Percentiles rank a stretch among this genome's conserved stretches.
phyloP scores from a whole-genome alignment of 2,113 vertebrate genomes.

The Megaceryle torquata region DNA sequence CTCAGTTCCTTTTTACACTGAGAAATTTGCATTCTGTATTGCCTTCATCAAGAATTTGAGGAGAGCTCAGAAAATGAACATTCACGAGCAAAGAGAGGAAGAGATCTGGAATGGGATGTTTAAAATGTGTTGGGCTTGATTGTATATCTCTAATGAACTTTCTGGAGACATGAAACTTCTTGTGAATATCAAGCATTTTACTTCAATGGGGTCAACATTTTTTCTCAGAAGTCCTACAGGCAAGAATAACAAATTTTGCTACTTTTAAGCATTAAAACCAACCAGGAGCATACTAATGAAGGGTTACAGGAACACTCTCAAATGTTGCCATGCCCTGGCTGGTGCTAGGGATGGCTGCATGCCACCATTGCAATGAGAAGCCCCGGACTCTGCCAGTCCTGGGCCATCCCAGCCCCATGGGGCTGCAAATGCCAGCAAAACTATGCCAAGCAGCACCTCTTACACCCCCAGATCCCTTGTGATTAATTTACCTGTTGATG shows the following conservation, averaged over 20 bases:
- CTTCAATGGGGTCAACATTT: not conserved
- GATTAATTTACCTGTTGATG: constrained; percentile 35
- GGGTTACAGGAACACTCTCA: not conserved
- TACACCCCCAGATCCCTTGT: not conserved
- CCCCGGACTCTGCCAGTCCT: not conserved
- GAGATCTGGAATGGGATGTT: not conserved
- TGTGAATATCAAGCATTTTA: rapidly evolving
- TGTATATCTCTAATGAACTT: not conserved
- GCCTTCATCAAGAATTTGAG: not conserved
- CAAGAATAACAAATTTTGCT: not conserved
- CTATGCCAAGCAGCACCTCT: not conserved
- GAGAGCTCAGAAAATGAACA: not conserved
- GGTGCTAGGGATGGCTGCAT: rapidly evolving
- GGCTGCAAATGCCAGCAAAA: not conserved
- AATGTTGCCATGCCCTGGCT: not conserved
- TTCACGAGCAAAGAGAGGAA: not conserved
- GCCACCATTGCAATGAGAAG: not conserved
- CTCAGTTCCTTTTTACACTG: not conserved
- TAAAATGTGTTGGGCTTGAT: not conserved
- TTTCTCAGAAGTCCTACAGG: not conserved
- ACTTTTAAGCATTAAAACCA: not conserved
- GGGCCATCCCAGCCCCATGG: not conserved
- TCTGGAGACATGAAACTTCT: not conserved
- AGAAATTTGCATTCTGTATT: not conserved
- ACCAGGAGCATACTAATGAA: not conserved